Base-by-base conservation (phyloP, 30 jellyfish, hydroid and myxozoan genomes). In the Aurelia aurita complex sp. Pacific region DNA sequence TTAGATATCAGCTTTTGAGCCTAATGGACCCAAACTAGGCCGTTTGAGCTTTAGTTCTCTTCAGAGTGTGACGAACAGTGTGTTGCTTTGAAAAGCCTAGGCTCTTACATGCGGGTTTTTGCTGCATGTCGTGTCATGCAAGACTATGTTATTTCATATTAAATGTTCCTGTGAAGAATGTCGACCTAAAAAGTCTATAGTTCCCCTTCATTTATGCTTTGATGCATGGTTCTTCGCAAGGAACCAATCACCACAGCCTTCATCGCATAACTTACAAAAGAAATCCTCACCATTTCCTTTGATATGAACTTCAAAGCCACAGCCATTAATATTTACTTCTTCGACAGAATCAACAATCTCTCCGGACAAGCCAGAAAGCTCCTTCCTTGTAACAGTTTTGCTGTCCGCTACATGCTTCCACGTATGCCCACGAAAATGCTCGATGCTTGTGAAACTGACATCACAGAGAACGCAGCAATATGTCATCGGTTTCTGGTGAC, bases 391-490 rank as follows among this genome's bases (percentile, higher is more conserved):
- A 10, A 16, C 65, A 8, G 32, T 61, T 42, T 42, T 42, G 9
- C 40, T 42, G 7, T 33, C 36, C 11, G 55, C 14, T 7, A 71
- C 64, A 42, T 71, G 81, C 16, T 71, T 36, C 64, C 55, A 29
- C 36, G 81, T 11, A 71, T 71, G 81, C 32, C 55, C 65, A 16
- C 65, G 81, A 17, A 71, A 71, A 71, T 71, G 63, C 10, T 71
- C 81, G 6, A 71, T 42, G 81, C 81, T 43, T n/a, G 55, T 23
- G 52, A 51, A 23, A 16, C 55, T 71, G 63, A 42, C 50, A 10
- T 71, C 81, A 60, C 81, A 71, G 32, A 71, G 34, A 29, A 43
- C 81, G 50, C 81, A 71, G 67, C 81, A 71, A 71, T 34, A 71
- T 43, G 81, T 51, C 67, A 71, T 71, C 32, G 81, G 65, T 15